Base-by-base conservation (phyloP, 2,888 invertebrate genomes). In the Calliopum simillimum region DNA sequence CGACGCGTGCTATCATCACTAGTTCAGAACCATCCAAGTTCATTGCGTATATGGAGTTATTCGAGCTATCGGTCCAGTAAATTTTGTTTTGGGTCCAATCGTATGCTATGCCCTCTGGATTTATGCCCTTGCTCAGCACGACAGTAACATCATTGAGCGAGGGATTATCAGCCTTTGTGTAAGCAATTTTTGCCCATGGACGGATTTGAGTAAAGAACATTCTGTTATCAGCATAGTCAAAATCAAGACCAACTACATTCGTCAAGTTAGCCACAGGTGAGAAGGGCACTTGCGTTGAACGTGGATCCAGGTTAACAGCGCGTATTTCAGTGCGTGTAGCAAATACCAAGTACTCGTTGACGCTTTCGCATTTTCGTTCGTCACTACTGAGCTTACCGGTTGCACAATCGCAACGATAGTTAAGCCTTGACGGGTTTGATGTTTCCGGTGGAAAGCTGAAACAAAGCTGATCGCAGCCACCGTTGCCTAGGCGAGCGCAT, bases 51-150 rank as follows among this genome's bases (percentile, higher is more conserved):
- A 98, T 97, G 13, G 95, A 95, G 79, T 95, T 96, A 78, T 97
- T 97, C 0, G 94, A 93, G 41, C 96, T 96, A 81, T 99, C 99
- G 0, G 98, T 97, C 97, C 98, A 99, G 85, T 98, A 99, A 47
- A 99, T 91, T 85, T 98, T 98, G 83, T 95, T 94, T 77, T 96
- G 96, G 0, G 98, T 96, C 99, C 99, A 99, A 82, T 99, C 99
- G 82, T 97, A 97, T 0, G 97, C 95, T 73, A 97, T 94, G 4
- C 97, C 96, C 85, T 97, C 96, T 0, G 97, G 96, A 85, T 96
- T 96, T 68, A 96, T 95, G 23, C 94, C 93, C 81, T 92, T 92
- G 76, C 86, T 91, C 44, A 94, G 89, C 2, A 95, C 90, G 68
- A 90, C 91, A 58, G 90, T 90, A 5, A 92, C 90, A 62, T 89